These are phyloP conservation scores for Sericinus montela DNA, from an alignment of 2,888 invertebrate species.

Conservation along the genomic window DNA sequence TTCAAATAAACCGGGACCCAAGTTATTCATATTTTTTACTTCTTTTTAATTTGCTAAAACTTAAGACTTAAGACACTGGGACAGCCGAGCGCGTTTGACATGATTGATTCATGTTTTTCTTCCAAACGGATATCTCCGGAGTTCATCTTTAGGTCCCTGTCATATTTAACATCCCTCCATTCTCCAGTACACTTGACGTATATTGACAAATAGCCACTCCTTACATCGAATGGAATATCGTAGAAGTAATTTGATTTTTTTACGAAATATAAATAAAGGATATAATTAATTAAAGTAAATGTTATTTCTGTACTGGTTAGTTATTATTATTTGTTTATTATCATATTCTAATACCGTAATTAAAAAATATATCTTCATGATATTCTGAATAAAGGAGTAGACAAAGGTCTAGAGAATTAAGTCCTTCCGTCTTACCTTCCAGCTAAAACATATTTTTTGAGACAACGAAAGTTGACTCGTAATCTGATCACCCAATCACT, in stretches of 20 bases:
- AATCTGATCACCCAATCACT: no score
- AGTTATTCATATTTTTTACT: no score
- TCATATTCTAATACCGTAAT: no score
- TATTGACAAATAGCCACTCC: slow-evolving; percentile 4
- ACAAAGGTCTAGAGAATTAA: no score
- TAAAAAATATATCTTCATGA: no score
- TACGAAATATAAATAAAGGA: no score
- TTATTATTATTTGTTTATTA: no score
- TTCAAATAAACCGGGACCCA: background rate
- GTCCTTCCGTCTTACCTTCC: no score
- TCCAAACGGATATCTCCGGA: background rate
- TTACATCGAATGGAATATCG: background rate
- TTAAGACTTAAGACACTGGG: background rate
- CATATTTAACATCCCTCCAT: slow-evolving; percentile 7
- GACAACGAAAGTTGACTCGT: no score
- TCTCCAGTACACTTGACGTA: slow-evolving; percentile 7
- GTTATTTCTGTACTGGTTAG: no score
- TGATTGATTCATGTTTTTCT: slow-evolving; percentile 10
- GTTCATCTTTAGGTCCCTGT: slow-evolving; percentile 7
- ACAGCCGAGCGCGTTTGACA: background rate
- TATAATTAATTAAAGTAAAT: background rate
- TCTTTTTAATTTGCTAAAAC: background rate
- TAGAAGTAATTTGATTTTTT: background rate
- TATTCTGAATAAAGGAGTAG: no score
- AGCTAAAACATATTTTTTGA: no score